Evolutionary conservation across 1,140 invertebrate genomes (phyloP).

Genomic region (Trachymyrmex septentrionalis): DNA sequence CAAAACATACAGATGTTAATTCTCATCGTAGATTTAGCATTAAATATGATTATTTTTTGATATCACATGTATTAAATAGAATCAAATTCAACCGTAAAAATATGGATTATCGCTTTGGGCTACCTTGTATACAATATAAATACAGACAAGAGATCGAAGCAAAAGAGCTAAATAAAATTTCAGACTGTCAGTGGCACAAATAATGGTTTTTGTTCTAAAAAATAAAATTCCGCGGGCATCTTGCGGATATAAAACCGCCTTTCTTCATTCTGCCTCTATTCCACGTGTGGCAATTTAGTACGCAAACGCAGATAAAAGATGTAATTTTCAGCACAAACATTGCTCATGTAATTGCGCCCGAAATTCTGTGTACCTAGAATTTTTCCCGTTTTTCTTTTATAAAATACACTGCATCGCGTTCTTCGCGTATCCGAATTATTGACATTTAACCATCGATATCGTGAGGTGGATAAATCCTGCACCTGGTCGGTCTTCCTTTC

Average conservation of each 20-base stretch:
- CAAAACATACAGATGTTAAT: background rate
- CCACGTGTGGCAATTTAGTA: conserved; percentile 23
- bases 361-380: conserved; percentile 15
- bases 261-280: background rate
- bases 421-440: conserved; percentile 46
- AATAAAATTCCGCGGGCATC: conserved; percentile 2
- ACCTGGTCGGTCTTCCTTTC: conserved; percentile 10
- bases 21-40: background rate
- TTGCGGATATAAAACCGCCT: background rate
- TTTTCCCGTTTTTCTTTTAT: background rate
- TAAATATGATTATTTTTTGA: background rate
- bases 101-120: background rate
- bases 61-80: background rate
- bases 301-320: conserved; percentile 40
- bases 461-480: conserved; percentile 18
- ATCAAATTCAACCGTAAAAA: background rate
- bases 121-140: background rate
- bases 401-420: conserved; percentile 16
- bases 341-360: conserved; percentile 31
- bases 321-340: conserved; percentile 49
- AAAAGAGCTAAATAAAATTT: conserved; percentile 31
- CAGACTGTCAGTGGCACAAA: conserved; percentile 19
- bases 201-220: conserved; percentile 16
- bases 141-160: background rate
- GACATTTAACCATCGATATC: conserved; percentile 57